Evolutionary conservation across 2,888 invertebrate genomes (phyloP).

Genomic region (Thymelicus lineola): DNA sequence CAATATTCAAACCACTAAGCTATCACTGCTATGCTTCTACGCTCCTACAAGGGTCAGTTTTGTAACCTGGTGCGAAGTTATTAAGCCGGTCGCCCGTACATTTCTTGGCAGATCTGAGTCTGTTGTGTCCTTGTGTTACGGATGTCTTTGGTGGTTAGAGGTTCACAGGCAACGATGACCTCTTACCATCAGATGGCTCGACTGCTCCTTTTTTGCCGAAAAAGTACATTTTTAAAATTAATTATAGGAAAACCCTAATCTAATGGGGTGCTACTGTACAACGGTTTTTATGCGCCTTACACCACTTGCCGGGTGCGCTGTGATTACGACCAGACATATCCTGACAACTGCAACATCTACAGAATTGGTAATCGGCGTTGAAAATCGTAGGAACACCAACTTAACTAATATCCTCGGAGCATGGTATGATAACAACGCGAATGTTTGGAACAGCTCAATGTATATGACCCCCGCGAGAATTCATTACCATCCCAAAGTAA

Average conservation of each 20-base stretch:
- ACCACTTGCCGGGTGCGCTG: conserved; percentile 55
- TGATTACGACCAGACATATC: conserved; percentile 58
- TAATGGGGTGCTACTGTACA: conserved; percentile 56
- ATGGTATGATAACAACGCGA: conserved; percentile 56
- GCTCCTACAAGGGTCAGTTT: too few species aligned
- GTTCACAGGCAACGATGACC: too few species aligned
- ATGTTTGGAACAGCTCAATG: conserved; percentile 51
- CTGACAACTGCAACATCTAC: conserved; percentile 64
- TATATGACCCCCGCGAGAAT: conserved; percentile 56
- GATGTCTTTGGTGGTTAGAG: too few species aligned
- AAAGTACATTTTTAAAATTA: too few species aligned
- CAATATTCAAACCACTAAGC: too few species aligned
- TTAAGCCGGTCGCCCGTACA: too few species aligned
- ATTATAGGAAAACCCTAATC: conserved; percentile 46
- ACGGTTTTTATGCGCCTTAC: conserved; percentile 52
- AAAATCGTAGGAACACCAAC: conserved; percentile 39
- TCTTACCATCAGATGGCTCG: too few species aligned
- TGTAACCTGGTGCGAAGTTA: too few species aligned
- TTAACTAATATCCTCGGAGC: conserved; percentile 55
- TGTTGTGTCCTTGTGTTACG: too few species aligned
- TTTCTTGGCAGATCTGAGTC: too few species aligned
- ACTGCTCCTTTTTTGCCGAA: too few species aligned
- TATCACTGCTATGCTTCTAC: too few species aligned
- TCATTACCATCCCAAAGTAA: conserved; percentile 59
- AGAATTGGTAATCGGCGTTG: conserved; percentile 48